Evolutionary conservation across 1,140 invertebrate species (phyloP).

Genomic region (Colletes latitarsis): DNA sequence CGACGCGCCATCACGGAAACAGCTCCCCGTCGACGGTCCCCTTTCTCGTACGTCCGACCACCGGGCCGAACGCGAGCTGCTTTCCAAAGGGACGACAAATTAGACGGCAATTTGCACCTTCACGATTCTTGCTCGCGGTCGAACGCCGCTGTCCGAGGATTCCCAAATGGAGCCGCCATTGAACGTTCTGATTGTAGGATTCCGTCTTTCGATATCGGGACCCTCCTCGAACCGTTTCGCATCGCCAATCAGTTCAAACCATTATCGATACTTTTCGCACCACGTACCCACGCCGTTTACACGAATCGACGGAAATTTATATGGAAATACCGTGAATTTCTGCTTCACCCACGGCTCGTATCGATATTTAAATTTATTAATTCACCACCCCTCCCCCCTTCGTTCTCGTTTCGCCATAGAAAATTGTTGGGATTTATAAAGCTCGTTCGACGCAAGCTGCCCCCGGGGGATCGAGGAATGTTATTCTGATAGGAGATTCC

Average conservation of each 20-base stretch:
- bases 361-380: constrained; percentile 43
- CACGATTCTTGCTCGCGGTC: constrained; percentile 8
- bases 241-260: not conserved
- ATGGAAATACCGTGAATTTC: constrained; percentile 16
- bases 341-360: not conserved
- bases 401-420: not conserved
- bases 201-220: not conserved
- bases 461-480: constrained; percentile 26
- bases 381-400: not conserved
- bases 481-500: constrained; percentile 65
- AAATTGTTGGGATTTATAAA: constrained; percentile 22
- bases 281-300: not conserved
- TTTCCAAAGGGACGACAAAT: constrained; percentile 39
- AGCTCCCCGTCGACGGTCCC: no score
- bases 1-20: constrained; percentile 3
- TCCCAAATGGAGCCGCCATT: constrained; percentile 11
- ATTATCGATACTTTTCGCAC: not conserved
- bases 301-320: not conserved
- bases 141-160: not conserved
- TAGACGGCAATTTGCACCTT: constrained; percentile 47
- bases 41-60: not conserved
- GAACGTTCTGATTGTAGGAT: constrained; percentile 11
- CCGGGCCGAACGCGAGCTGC: not conserved
- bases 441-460: constrained; percentile 1
- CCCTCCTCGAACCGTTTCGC: not conserved